Evolutionary conservation across 2,797 vertebrate species (phyloP).

Genomic region (Knipowitschia caucasica): DNA sequence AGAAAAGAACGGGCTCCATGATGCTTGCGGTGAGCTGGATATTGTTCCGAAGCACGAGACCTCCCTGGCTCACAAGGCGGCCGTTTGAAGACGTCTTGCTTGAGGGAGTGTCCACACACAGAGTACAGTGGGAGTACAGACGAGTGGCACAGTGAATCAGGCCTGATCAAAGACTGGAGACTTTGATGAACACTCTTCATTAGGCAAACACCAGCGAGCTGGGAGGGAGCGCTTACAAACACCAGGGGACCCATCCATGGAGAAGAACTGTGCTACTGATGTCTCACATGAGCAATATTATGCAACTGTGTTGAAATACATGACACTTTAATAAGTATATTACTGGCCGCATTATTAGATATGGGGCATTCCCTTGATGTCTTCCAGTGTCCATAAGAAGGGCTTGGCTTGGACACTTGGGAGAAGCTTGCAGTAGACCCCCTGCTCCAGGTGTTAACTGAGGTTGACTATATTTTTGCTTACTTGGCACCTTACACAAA

Average conservation of each 20-base stretch:
- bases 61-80: conserved; percentile 33
- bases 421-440: not conserved
- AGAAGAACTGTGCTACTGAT: conserved; percentile 16
- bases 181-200: conserved; percentile 79
- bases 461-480: not conserved
- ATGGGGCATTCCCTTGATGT: not conserved
- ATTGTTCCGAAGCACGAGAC: conserved; percentile 14
- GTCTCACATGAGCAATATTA: conserved; percentile 34
- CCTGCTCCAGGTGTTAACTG: not conserved
- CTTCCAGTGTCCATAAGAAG: not conserved
- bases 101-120: conserved; percentile 33
- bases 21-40: not conserved
- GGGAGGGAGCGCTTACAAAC: conserved; percentile 40
- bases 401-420: not conserved
- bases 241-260: conserved; percentile 34
- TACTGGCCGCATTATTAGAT: not conserved
- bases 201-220: conserved; percentile 62
- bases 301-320: conserved; percentile 41
- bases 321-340: no score
- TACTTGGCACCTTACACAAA: not conserved
- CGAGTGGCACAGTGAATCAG: conserved; percentile 51
- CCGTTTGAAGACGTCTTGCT: conserved; percentile 49
- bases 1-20: not conserved
- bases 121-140: conserved; percentile 42
- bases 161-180: conserved; percentile 72